Evolutionary conservation across 1,140 invertebrate genomes (phyloP), one percentile per base, ranked within the genome.

Genomic region (Tigriopus japonicus): DNA sequence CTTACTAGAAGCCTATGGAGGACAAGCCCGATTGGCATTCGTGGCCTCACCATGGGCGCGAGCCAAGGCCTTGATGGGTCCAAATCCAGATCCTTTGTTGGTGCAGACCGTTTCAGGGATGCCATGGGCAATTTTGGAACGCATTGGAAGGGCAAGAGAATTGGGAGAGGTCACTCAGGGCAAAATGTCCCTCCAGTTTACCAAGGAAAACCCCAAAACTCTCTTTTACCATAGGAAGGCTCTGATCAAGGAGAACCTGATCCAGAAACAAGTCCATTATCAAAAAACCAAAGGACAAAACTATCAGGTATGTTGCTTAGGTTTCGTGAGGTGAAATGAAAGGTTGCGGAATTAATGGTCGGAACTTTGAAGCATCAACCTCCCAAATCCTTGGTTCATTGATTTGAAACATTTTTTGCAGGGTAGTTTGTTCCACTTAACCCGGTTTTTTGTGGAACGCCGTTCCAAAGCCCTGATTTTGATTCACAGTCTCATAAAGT

Each of bases 111-210:
- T 85, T 15, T 73, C 73, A 1, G 55, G 76, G 3, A 69, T 75
- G 9, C 79, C 81, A 63, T 90, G 85, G 67, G 81, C 81, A 64
- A 73, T 88, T 21, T 69, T 87, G 28, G 87, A 90, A 73, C 71
- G 80, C 66, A 80, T 90, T 60, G 86, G 83, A n/a, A 75, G 84
- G 63, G 71, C 79, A 19, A 74, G 86, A 15, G 75, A 78, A 59
- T 75, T 78, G 64, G 85, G 86, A 0, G 82, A 84, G 69, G 72
- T 81, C 7, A 85, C 83, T 14, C 74, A 78, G 40, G 84, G 84
- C 42, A 78, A 78, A 64, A 68, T 73, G 21, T 78, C 80, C 63
- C 68, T 82, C 45, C 60, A 69, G 21, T 43, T 71, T 13, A 66
- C 80, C 23, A 74, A 72, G 19, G 74, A 78, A 62, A 77, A 80